A percentile compares a stretch with the other conserved stretches of the same genome.
Conservation (phyloP, 37 sponge, comb jelly and placozoan species). For the Beroe ovata region DNA sequence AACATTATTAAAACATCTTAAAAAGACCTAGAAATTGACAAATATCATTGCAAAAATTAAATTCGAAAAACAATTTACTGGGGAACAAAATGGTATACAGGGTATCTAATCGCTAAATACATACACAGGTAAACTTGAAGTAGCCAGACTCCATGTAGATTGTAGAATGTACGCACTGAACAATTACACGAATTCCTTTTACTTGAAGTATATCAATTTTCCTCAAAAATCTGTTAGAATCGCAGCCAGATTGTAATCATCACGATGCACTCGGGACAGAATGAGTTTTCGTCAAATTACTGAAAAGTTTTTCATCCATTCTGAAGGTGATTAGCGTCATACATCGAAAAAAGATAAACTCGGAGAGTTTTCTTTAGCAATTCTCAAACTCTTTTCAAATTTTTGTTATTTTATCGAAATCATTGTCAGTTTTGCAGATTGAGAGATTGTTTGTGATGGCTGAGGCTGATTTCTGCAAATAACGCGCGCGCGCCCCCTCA, state of each 20-base stretch:
- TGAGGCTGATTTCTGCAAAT: constrained; percentile 29
- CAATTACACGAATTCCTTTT: neutral
- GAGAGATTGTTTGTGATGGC: constrained; percentile 31
- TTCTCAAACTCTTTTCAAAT: constrained; percentile 37
- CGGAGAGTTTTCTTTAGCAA: neutral
- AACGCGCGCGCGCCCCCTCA: neutral
- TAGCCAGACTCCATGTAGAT: neutral
- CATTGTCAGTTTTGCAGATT: constrained; percentile 51
- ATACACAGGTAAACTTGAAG: neutral
- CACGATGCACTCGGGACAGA: neutral
- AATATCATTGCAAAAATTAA: constrained; percentile 64
- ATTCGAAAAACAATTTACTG: constrained; percentile 60
- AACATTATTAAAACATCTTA: constrained; percentile 67
- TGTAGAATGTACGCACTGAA: neutral
- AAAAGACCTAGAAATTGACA: constrained; percentile 69
- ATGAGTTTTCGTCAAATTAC: neutral
- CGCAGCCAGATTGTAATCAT: neutral
- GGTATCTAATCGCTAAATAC: neutral
- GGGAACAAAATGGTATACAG: constrained; percentile 37
- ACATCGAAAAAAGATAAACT: constrained; percentile 40
- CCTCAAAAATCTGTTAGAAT: neutral
- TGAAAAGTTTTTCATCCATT: neutral
- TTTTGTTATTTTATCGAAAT: constrained; percentile 58
- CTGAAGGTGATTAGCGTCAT: constrained; percentile 22
- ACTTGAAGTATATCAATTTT: neutral